Evolutionary conservation across 1,140 invertebrate species (phyloP), one percentile per base, ranked within the genome.

Genomic region (Muscidifurax raptorellus): DNA sequence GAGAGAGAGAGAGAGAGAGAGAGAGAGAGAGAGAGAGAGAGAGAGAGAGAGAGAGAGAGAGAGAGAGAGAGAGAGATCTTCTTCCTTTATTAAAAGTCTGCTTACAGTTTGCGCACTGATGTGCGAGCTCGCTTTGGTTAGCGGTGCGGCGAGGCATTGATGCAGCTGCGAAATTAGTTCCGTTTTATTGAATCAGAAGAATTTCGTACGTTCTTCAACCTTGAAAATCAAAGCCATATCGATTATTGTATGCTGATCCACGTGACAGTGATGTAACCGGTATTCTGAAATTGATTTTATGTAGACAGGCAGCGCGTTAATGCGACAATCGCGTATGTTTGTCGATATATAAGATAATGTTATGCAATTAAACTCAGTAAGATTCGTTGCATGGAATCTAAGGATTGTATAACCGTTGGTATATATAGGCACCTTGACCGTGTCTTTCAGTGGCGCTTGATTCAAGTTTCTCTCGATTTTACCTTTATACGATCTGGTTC

Each of bases 391-490:
- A 28, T 47, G 27, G 67, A 77, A 83, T 67, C 69, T 22, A 2
- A 96, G 93, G 77, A 96, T 95, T 40, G 95, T 96, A 86, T 97
- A 98, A 10, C 98, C 98, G 28, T 97, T 97, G 91, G 98, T 97
- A n/a, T n/a, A n/a, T n/a, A n/a, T n/a, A 0, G 97, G 97, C 1
- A 98, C 95, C 0, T 96, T 98, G 0, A 64, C 59, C 18, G 97
- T 98, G 88, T 99, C 97, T 92, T 98, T 98, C 0, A 96, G 91
- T 0, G 97, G 96, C 13, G 97, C 95, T 79, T 94, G 94, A 25
- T 94, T 91, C 0, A 98, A 92, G 89, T 97, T 97, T 82, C 97
- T 94, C 82, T 94, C 93, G 64, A 99, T 94, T n/a, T 95, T 88
- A 25, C 97, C 97, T 71, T 94, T 92, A n/a, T n/a, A 85, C 91